Base-by-base conservation (phyloP, 1,140 invertebrate species). In the Condylostylus longicornis region DNA sequence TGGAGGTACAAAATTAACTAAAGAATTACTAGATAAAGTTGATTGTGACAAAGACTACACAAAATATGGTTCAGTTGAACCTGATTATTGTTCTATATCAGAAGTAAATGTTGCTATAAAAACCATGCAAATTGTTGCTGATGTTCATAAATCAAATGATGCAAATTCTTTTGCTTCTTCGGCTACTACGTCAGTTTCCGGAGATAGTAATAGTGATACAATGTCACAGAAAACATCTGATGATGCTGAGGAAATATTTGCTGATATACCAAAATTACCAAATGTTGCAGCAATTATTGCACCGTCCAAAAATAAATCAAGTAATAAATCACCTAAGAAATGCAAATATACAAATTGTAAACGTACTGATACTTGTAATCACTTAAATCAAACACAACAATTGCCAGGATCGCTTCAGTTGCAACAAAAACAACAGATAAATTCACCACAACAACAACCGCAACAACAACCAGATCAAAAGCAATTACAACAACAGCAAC, bases 241-340 rank as follows among this genome's bases (percentile, higher is more conserved):
- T 34, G 54, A 58, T 49, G 50, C 54, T 50, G 50, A 59, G 41
- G 49, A 58, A 43, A 48, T 62, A 59, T 51, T 60, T 36, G 53
- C 62, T 34, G 62, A 66, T 37, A 65, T 69, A 53, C 66, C 66
- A 45, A 68, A 67, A 49, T 48, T 69, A 47, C 66, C 66, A 13
- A 66, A 67, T 54, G 66, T 69, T 18, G 66, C 65, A 13, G 66
- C 67, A 47, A 68, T 68, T 10, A 64, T 68, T 38, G 65, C 61
- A 14, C 65, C 66, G 6, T 65, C 7, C 23, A 8, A 25, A 8
- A 25, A 25, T n/a, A 25, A 25, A 25, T n/a, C n/a, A n/a, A n/a
- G n/a, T n/a, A n/a, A n/a, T n/a, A n/a, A n/a, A n/a, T n/a, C n/a
- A n/a, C n/a, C n/a, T n/a, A n/a, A n/a, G n/a, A n/a, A n/a, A n/a